Evolutionary conservation across 2,888 invertebrate genomes (phyloP), one percentile per base, ranked within the genome.

Genomic region (Ophion slaviceki): DNA sequence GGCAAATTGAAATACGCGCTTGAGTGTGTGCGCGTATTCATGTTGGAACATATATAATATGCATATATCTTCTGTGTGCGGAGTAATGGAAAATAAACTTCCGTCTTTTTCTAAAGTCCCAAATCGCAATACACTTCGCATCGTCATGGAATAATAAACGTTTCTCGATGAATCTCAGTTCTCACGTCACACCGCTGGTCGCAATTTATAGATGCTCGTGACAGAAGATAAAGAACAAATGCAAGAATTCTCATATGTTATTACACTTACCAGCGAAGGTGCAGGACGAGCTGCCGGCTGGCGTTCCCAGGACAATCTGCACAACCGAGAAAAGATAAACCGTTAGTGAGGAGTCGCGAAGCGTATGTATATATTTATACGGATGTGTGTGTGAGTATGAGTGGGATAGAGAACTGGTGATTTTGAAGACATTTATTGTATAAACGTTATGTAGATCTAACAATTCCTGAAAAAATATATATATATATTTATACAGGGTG

Each of bases 1-100:
- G 85, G 82, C 17, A 85, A 76, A 85, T 85, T 82, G 79, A 47
- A 85, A 71, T 61, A 47, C 74, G 11, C 64, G 64, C 32, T 74
- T 53, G 24, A n/a, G 64, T 47, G 53, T 70, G 64, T 59, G 62
- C 11, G 24, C 32, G 28, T 67, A 17, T 57, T 10, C 47, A 8
- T 47, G 47, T 47, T 11, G 10, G 14, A 3, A 47, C 10, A 47
- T 47, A 47, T 47, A 14, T 47, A 47, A 53, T 14, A 17, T 53
- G 17, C 14, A 53, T 17, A 17, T 53, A 17, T 53, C 17, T 3
- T 17, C 17, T 2, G 17, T 5, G 17, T 11, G 14, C 17, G 1
- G 53, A 53, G 53, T 14, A 53, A 53, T 53, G 17, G 53, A 28
- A 53, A 28, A 24, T 47, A 53, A 70, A 70, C 28, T 47, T 47